Conservation (phyloP, 2,113 vertebrate genomes). For the Beaufortia kweichowensis region DNA sequence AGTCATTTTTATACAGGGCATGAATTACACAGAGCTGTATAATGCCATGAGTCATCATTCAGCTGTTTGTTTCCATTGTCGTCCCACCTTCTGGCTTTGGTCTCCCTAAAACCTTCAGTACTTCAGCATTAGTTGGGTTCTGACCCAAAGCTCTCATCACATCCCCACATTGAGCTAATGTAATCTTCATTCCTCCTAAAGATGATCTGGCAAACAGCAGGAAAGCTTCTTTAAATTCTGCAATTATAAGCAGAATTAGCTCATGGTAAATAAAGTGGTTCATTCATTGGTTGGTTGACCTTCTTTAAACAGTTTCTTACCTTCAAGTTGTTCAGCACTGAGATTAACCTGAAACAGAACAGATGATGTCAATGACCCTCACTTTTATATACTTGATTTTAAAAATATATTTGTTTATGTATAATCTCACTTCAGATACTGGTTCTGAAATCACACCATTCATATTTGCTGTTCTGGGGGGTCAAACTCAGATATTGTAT, state of each 20-base stretch:
- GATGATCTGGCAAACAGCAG: slow-evolving; percentile 84
- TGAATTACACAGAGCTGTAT: too few relatives aligned
- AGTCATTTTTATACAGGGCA: background rate
- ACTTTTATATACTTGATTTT: too few relatives aligned
- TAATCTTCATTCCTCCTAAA: slow-evolving; percentile 86
- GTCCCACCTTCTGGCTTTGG: slow-evolving; percentile 85
- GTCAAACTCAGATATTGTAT: too few relatives aligned
- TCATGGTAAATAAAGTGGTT: background rate
- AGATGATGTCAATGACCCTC: background rate
- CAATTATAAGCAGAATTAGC: slow-evolving; percentile 29
- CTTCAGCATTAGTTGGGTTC: slow-evolving; percentile 92
- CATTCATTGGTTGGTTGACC: background rate
- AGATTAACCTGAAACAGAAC: slow-evolving; percentile 71
- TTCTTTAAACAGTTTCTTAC: slow-evolving; percentile 56
- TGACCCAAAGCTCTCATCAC: slow-evolving; percentile 91
- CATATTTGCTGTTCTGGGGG: too few relatives aligned
- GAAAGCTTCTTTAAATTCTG: slow-evolving; percentile 93
- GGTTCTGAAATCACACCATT: too few relatives aligned
- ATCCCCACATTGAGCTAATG: slow-evolving; percentile 87
- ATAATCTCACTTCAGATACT: too few relatives aligned
- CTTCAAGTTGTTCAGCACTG: slow-evolving; percentile 72
- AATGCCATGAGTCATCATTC: background rate
- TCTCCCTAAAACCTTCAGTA: slow-evolving; percentile 85
- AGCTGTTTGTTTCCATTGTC: too few relatives aligned
- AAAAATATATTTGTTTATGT: background rate